A percentile compares a stretch with the other conserved stretches of the same genome.
phyloP scores from a whole-genome alignment of 2,888 invertebrate species.

The Stenichneumon culpator region DNA sequence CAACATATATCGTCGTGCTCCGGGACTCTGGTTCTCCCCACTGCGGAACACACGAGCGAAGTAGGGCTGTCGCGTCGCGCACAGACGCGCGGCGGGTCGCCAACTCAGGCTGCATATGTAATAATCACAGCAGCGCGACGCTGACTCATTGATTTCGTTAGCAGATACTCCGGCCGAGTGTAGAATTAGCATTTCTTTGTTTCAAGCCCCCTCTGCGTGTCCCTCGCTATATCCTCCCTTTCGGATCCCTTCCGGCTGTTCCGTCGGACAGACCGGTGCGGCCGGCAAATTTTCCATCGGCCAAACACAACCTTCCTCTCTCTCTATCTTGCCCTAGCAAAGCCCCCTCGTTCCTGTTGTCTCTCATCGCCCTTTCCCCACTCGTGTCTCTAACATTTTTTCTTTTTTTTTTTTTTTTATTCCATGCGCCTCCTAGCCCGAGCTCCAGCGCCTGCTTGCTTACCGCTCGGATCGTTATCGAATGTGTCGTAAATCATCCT shows the following conservation, averaged over 20 bases:
- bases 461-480: slow-evolving; percentile 74
- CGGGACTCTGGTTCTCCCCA: slow-evolving; percentile 28
- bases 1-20: slow-evolving; percentile 37
- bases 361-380: slow-evolving; percentile 28
- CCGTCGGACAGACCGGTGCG: slow-evolving; percentile 35
- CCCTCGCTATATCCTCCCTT: slow-evolving; percentile 34
- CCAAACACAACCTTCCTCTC: slow-evolving; percentile 37
- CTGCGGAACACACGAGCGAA: not conserved
- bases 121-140: slow-evolving; percentile 74
- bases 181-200: slow-evolving; percentile 75
- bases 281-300: slow-evolving; percentile 57
- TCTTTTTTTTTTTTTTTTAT: slow-evolving; percentile 42
- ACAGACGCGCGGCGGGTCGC: slow-evolving; percentile 64
- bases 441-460: slow-evolving; percentile 52
- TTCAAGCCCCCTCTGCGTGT: slow-evolving; percentile 59
- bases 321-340: slow-evolving; percentile 20
- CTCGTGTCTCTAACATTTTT: slow-evolving; percentile 29
- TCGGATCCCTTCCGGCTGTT: slow-evolving; percentile 50
- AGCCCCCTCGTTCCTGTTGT: slow-evolving; percentile 34
- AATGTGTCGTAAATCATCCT: slow-evolving; percentile 75
- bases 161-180: slow-evolving; percentile 72
- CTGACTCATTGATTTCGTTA: slow-evolving; percentile 79
- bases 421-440: slow-evolving; percentile 19
- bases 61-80: slow-evolving; percentile 41
- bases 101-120: slow-evolving; percentile 73